Conservation (phyloP, 2,888 invertebrate genomes). For the Apotomis turbidana region DNA sequence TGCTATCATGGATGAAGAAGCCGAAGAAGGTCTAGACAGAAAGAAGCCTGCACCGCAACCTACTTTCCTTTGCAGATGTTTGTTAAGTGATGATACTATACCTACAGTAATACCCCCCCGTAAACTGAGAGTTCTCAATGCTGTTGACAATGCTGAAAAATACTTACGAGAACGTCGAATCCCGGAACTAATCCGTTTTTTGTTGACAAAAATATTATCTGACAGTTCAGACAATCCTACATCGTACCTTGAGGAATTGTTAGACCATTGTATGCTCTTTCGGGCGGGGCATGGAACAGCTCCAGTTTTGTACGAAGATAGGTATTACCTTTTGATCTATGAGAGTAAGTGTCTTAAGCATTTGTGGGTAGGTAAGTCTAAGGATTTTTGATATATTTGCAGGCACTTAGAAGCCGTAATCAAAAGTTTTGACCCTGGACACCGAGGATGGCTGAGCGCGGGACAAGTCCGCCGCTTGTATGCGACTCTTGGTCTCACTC, state of each 20-base stretch:
- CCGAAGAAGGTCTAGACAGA: slow-evolving; percentile 49
- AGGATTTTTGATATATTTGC: slow-evolving; percentile 26
- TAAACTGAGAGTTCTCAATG: slow-evolving; percentile 59
- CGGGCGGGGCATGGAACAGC: slow-evolving; percentile 68
- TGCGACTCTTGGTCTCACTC: slow-evolving; percentile 63
- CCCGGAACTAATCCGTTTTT: slow-evolving; percentile 69
- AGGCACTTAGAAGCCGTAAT: slow-evolving; percentile 71
- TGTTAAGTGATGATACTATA: slow-evolving; percentile 51
- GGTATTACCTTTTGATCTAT: slow-evolving; percentile 51
- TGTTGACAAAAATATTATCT: slow-evolving; percentile 67
- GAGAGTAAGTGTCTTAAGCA: neutral
- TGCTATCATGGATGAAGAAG: slow-evolving; percentile 18
- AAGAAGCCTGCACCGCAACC: slow-evolving; percentile 45
- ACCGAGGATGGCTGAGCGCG: slow-evolving; percentile 70
- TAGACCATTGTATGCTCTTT: slow-evolving; percentile 74
- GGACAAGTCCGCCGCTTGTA: slow-evolving; percentile 70
- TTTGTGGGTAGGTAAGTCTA: slow-evolving; percentile 8
- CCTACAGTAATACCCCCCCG: slow-evolving; percentile 54
- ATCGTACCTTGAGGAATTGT: slow-evolving; percentile 59
- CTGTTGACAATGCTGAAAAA: slow-evolving; percentile 64
- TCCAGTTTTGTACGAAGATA: slow-evolving; percentile 70
- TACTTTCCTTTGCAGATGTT: slow-evolving; percentile 61
- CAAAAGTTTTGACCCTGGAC: slow-evolving; percentile 75
- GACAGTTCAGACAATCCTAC: slow-evolving; percentile 57
- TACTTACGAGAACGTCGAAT: slow-evolving; percentile 71